These are phyloP conservation scores for Fringilla coelebs DNA, from an alignment of 2,797 vertebrate species.

Conservation along the genomic window DNA sequence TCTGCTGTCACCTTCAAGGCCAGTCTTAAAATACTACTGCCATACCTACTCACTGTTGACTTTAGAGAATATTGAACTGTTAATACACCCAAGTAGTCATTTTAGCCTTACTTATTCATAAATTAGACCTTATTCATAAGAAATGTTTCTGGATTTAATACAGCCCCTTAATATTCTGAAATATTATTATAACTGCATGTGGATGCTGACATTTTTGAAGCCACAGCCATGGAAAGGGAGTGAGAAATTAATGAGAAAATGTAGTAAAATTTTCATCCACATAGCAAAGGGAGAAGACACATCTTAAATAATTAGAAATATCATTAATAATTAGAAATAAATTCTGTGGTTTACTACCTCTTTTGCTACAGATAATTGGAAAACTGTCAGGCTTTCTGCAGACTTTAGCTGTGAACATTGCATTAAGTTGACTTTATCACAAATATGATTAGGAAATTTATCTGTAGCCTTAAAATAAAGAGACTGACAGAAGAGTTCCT, in stretches of 20 bases:
- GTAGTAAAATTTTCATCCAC: neutral
- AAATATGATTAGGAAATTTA: neutral
- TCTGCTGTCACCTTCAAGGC: neutral
- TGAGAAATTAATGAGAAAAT: neutral
- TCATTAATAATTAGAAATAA: neutral
- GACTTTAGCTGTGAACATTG: neutral
- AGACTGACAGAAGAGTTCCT: constrained; percentile 26
- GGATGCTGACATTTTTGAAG: neutral
- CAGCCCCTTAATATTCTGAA: neutral
- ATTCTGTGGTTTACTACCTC: neutral
- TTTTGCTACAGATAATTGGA: neutral
- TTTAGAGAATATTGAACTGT: neutral
- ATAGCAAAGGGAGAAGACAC: neutral
- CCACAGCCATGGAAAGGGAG: neutral
- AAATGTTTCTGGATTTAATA: neutral
- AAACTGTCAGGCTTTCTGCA: neutral
- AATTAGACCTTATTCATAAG: neutral
- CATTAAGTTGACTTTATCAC: neutral
- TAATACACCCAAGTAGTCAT: neutral
- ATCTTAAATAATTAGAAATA: neutral
- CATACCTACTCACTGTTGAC: neutral
- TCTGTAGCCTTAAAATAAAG: neutral
- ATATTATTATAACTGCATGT: neutral
- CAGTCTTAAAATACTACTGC: neutral
- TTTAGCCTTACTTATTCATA: neutral